phyloP scores from a whole-genome alignment of 2,888 invertebrate species.

The Chymomyza procnemis region DNA sequence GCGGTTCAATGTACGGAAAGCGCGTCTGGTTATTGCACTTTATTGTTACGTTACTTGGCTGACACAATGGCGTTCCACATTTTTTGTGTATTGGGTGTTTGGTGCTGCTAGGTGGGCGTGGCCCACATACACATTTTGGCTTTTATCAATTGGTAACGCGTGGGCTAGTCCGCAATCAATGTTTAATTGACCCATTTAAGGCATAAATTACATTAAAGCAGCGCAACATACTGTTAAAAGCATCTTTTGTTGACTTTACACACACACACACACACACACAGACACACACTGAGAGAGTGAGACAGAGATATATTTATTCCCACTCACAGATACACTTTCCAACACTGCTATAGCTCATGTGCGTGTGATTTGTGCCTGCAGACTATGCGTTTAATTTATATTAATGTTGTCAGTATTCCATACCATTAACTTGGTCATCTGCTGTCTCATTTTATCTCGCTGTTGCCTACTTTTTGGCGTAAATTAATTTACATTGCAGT shows the following conservation, averaged over 20 bases:
- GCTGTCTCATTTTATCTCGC: slow-evolving; percentile 1
- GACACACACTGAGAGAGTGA: too few relatives aligned
- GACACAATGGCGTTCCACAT: neutral
- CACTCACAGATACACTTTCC: neutral
- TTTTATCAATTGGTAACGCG: neutral
- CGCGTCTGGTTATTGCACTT: slow-evolving; percentile 64
- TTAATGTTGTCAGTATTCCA: slow-evolving; percentile 52
- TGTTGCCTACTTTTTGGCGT: slow-evolving; percentile 15
- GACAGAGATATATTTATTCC: too few relatives aligned
- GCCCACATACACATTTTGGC: neutral
- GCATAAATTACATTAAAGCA: slow-evolving; percentile 69
- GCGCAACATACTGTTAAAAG: slow-evolving; percentile 50
- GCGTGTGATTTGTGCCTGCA: slow-evolving; percentile 35
- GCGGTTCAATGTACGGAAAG: slow-evolving; percentile 53
- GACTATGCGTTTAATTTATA: slow-evolving; percentile 65
- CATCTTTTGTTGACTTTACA: slow-evolving; percentile 41
- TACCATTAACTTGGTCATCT: neutral
- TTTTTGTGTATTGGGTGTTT: neutral
- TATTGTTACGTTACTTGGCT: slow-evolving; percentile 11
- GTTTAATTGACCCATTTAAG: slow-evolving; percentile 70
- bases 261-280: neutral
- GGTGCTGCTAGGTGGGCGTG: neutral
- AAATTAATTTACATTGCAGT: slow-evolving; percentile 63
- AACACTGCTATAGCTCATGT: slow-evolving; percentile 12
- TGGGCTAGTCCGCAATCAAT: slow-evolving; percentile 53